Evolutionary conservation across 2,888 invertebrate species (phyloP).

Genomic region (Xestia xanthographa): DNA sequence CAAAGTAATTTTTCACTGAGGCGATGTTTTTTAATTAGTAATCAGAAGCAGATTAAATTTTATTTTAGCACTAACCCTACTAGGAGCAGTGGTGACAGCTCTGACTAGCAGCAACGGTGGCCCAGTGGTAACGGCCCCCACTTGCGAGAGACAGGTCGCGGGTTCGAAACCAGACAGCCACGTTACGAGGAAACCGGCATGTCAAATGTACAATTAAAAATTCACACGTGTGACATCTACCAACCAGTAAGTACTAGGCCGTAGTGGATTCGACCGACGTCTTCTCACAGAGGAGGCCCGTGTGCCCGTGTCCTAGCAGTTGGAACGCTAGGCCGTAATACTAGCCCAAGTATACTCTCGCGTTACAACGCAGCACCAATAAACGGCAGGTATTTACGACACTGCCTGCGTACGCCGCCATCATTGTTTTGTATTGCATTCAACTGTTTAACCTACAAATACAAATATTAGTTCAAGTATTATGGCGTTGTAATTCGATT

Average conservation of each 20-base stretch:
- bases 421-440: constrained; percentile 76
- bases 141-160: not conserved
- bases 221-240: not conserved
- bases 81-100: not conserved
- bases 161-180: not conserved
- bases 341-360: constrained; percentile 50
- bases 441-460: constrained; percentile 71
- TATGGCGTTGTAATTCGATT: constrained; percentile 62
- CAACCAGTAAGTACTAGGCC: not conserved
- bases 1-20: not conserved
- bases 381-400: constrained; percentile 81
- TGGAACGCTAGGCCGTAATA: not conserved
- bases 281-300: not conserved
- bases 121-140: not conserved
- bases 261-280: not conserved
- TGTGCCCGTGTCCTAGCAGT: not conserved
- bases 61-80: not conserved
- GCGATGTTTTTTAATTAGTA: not conserved
- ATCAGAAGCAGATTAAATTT: not conserved
- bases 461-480: constrained; percentile 64
- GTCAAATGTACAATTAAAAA: not conserved
- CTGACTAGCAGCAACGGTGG: not conserved
- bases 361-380: constrained; percentile 68
- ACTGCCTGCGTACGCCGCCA: constrained; percentile 70
- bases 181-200: not conserved